Evolutionary conservation across 1,140 invertebrate species (phyloP).

Genomic region (Tetragonula clypearis): DNA sequence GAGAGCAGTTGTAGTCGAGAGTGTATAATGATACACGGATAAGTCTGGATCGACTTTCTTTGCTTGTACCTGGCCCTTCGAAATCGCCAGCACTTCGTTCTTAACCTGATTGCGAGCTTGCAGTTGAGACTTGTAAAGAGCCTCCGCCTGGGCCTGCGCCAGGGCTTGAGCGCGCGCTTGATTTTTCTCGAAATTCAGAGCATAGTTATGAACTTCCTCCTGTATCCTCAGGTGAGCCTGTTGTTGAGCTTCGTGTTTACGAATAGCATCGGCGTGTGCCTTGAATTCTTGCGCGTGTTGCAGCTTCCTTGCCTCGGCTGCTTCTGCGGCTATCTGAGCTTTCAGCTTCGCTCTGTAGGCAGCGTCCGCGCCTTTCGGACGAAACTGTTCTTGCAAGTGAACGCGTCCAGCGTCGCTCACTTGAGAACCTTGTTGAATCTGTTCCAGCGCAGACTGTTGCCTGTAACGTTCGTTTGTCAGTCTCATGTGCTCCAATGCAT

Average conservation of each 20-base stretch:
- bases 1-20: constrained; percentile 71
- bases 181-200: constrained; percentile 77
- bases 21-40: constrained; percentile 76
- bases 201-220: constrained; percentile 76
- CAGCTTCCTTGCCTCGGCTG: constrained; percentile 74
- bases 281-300: constrained; percentile 78
- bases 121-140: constrained; percentile 75
- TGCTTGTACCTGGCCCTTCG: constrained; percentile 73
- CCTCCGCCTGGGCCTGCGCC: constrained; percentile 78
- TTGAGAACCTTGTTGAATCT: constrained; percentile 76
- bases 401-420: constrained; percentile 77
- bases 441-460: constrained; percentile 77
- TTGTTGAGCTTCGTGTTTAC: constrained; percentile 77
- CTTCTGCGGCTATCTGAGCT: constrained; percentile 72
- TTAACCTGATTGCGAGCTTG: constrained; percentile 75
- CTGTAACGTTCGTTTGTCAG: constrained; percentile 72
- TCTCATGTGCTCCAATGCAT: constrained; percentile 76
- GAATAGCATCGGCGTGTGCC: constrained; percentile 78
- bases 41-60: constrained; percentile 72
- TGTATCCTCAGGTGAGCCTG: constrained; percentile 76
- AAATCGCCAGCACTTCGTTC: constrained; percentile 72
- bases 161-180: constrained; percentile 77
- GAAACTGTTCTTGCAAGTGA: constrained; percentile 72
- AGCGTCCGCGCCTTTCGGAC: constrained; percentile 74
- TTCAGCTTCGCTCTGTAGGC: constrained; percentile 76